phyloP scores from a whole-genome alignment of 2,113 vertebrate species.

The Cebus imitator region DNA sequence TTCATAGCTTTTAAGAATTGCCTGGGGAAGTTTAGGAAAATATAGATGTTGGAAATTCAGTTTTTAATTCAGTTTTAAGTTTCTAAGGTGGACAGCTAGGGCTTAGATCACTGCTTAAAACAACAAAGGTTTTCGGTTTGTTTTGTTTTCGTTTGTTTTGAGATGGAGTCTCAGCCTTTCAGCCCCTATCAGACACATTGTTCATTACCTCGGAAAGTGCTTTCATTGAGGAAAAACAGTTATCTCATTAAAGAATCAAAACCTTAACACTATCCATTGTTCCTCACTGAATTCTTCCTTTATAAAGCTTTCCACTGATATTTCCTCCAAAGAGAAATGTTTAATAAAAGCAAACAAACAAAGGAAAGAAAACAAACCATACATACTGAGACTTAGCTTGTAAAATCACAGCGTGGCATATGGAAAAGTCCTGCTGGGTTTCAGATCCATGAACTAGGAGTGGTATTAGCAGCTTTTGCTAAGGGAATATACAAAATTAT shows the following conservation, averaged over 20 bases:
- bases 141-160: too few relatives aligned
- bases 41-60: not conserved
- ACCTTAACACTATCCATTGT: not conserved
- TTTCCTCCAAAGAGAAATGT: slow-evolving; percentile 26
- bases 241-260: slow-evolving; percentile 8
- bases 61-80: not conserved
- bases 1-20: not conserved
- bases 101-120: not conserved
- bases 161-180: not conserved
- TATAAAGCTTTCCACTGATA: slow-evolving; percentile 9
- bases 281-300: slow-evolving; percentile 36
- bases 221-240: not conserved
- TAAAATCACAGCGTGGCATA: not conserved
- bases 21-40: not conserved
- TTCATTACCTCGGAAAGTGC: not conserved
- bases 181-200: not conserved
- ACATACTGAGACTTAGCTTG: not conserved
- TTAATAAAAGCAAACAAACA: slow-evolving; percentile 1
- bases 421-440: not conserved
- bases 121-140: too few relatives aligned
- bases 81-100: not conserved
- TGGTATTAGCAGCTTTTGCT: not conserved
- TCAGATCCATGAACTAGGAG: not conserved
- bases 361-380: slow-evolving; percentile 18
- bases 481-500: not conserved